Percentiles rank a stretch among this genome's conserved stretches.
Conservation (phyloP, 2,113 vertebrate genomes). For the Enhydra lutris region DNA sequence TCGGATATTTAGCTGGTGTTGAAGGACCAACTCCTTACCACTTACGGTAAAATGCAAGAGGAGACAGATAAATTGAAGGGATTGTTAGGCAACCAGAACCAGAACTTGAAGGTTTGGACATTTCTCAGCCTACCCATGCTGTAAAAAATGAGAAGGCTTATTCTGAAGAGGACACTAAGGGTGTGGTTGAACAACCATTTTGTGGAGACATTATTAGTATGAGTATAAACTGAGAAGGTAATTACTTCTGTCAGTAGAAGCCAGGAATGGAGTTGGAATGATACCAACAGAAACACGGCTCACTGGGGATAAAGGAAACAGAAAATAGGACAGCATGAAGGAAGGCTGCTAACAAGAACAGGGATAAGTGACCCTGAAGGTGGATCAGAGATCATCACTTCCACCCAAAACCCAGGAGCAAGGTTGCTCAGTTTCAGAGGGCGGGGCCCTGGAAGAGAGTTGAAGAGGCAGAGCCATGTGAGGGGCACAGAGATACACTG, state of each 20-base stretch:
- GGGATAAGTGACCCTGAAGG: neutral
- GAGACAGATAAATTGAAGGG: neutral
- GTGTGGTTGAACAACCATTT: neutral
- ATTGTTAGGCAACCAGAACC: neutral
- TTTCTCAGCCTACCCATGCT: neutral
- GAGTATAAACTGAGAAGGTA: neutral
- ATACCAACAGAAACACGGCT: neutral
- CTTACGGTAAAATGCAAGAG: neutral
- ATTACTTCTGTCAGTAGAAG: neutral
- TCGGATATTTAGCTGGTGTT: neutral
- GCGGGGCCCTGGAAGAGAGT: neutral
- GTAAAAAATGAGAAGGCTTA: neutral
- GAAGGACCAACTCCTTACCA: neutral
- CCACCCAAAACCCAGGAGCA: neutral
- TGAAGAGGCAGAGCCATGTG: accelerated
- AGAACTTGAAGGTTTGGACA: neutral
- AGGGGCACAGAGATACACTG: neutral
- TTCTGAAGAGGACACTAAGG: neutral
- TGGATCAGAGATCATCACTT: neutral
- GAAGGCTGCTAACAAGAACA: neutral
- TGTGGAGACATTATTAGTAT: neutral
- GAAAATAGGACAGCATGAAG: neutral
- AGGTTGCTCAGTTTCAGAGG: neutral
- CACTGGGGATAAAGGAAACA: neutral
- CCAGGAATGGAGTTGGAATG: neutral